Evolutionary conservation across 2,888 invertebrate genomes (phyloP).

Genomic region (Cheilosia urbana): DNA sequence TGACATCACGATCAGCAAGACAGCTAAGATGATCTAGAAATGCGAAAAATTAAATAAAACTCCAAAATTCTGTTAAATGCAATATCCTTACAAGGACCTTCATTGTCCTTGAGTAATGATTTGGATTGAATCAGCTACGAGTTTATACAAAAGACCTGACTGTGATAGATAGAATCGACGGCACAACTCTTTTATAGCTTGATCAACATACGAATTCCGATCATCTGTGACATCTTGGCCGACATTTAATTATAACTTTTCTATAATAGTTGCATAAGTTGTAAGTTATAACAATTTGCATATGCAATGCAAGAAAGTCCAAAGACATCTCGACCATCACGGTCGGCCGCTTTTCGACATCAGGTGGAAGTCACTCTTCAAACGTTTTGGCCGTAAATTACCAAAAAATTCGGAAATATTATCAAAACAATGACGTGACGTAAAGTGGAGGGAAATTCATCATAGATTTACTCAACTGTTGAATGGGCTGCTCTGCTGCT

Average conservation of each 20-base stretch:
- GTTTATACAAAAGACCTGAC: neutral
- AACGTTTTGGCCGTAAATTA: constrained; percentile 36
- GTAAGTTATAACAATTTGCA: neutral
- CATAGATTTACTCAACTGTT: constrained; percentile 46
- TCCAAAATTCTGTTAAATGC: neutral
- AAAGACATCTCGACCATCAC: constrained; percentile 60
- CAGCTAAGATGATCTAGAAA: constrained; percentile 40
- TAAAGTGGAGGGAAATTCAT: constrained; percentile 55
- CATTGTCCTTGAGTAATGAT: constrained; percentile 39
- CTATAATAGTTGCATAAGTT: constrained; percentile 11
- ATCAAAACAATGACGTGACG: constrained; percentile 58
- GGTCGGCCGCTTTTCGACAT: constrained; percentile 39
- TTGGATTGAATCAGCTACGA: constrained; percentile 21
- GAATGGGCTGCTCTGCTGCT: neutral
- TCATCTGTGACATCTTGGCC: constrained; percentile 53
- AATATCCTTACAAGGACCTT: constrained; percentile 46
- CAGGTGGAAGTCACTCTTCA: constrained; percentile 39
- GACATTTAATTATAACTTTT: constrained; percentile 30
- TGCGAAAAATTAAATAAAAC: neutral
- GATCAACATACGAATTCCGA: neutral
- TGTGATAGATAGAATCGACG: constrained; percentile 10
- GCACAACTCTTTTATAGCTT: constrained; percentile 36
- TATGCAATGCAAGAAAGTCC: constrained; percentile 30
- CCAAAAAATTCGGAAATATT: constrained; percentile 42
- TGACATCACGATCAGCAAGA: constrained; percentile 26